phyloP scores from a whole-genome alignment of 2,797 vertebrate genomes.

The Crenichthys baileyi region DNA sequence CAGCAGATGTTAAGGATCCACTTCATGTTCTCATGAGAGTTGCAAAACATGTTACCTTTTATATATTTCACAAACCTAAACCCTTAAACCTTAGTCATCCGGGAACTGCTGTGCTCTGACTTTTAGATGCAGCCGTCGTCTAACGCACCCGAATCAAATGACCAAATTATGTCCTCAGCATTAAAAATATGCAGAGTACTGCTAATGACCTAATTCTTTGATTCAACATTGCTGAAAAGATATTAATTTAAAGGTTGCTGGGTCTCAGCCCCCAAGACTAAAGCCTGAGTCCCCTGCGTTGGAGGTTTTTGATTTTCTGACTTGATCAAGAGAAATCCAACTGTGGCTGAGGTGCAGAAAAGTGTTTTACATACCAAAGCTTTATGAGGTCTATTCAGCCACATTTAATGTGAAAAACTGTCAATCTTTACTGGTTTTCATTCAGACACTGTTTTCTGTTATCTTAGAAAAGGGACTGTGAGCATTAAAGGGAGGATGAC shows the following conservation, averaged over 20 bases:
- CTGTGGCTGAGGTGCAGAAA: conserved; percentile 17
- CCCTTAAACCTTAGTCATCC: background rate
- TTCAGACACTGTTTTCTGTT: conserved; percentile 39
- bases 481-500: conserved; percentile 39
- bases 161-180: background rate
- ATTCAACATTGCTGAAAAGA: background rate
- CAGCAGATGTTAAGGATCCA: background rate
- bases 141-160: background rate
- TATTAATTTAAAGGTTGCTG: background rate
- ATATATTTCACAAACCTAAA: background rate
- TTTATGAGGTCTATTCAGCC: conserved; percentile 16
- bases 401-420: conserved; percentile 29
- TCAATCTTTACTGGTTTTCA: conserved; percentile 38
- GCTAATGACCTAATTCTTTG: background rate
- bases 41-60: background rate
- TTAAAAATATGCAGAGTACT: too few species aligned
- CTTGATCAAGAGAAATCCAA: conserved; percentile 34
- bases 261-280: background rate
- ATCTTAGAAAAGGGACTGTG: conserved; percentile 26
- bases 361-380: conserved; percentile 34
- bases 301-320: background rate
- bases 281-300: background rate
- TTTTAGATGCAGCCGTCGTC: background rate
- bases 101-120: too few species aligned
- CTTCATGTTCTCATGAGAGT: background rate